These are phyloP conservation scores for Kryptopterus vitreolus DNA, from an alignment of 2,797 vertebrate species.

Conservation along the genomic window DNA sequence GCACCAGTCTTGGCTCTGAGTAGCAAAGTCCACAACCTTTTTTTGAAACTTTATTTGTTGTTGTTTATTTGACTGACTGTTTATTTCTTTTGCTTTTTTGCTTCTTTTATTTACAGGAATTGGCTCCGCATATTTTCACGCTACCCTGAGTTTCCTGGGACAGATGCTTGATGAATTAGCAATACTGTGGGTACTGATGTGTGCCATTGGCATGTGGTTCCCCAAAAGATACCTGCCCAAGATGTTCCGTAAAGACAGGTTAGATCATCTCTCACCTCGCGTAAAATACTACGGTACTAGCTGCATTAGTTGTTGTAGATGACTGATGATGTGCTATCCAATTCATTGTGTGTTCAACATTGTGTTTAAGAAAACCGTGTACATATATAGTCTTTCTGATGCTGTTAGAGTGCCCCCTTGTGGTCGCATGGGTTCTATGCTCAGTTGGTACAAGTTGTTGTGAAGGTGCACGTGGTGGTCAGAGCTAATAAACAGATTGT, in stretches of 20 bases:
- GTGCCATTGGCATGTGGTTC: conserved; percentile 97
- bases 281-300: not conserved
- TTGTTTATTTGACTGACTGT: not conserved
- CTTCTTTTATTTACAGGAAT: conserved; percentile 83
- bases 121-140: conserved; percentile 97
- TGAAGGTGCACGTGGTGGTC: no score
- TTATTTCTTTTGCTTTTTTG: no score
- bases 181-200: conserved; percentile 98
- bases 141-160: conserved; percentile 95
- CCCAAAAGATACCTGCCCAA: conserved; percentile 92
- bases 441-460: no score
- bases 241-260: conserved; percentile 93
- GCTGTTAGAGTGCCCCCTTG: no score
- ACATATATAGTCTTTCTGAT: no score
- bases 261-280: conserved; percentile 47
- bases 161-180: conserved; percentile 98
- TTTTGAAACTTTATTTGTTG: conserved; percentile 25
- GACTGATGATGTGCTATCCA: no score
- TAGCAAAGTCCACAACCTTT: conserved; percentile 14
- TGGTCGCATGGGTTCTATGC: no score
- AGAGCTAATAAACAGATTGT: no score
- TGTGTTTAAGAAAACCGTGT: no score
- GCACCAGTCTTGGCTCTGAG: conserved; percentile 12
- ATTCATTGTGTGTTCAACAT: no score
- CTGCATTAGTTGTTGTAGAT: not conserved